phyloP scores from a whole-genome alignment of 2,797 vertebrate species.

The Okamejei kenojei region DNA sequence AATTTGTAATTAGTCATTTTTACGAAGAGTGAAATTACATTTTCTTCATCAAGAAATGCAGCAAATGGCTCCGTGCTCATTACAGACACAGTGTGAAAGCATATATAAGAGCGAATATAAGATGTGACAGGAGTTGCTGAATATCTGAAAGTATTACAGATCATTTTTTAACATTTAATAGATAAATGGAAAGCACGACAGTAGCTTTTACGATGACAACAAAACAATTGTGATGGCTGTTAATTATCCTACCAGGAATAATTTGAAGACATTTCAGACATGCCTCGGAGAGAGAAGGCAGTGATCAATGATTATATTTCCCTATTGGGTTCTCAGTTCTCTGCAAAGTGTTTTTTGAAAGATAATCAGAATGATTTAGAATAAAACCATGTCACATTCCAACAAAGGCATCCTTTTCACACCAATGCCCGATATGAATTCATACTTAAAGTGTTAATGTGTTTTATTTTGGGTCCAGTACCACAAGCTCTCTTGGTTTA shows the following conservation, averaged over 20 bases:
- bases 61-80: not conserved
- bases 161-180: slow-evolving; percentile 20
- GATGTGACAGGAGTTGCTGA: not conserved
- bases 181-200: slow-evolving; percentile 25
- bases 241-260: not conserved
- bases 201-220: slow-evolving; percentile 14
- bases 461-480: not conserved
- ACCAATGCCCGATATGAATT: not conserved
- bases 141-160: not conserved
- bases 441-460: not conserved
- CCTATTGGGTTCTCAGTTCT: not conserved
- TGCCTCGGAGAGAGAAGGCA: not conserved
- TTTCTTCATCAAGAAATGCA: not conserved
- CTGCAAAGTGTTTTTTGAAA: not conserved
- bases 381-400: not conserved
- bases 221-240: slow-evolving; percentile 7
- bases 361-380: slow-evolving; percentile 3
- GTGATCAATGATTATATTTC: not conserved
- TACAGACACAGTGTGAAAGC: not conserved
- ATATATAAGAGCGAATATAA: slow-evolving; percentile 14
- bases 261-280: not conserved
- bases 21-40: slow-evolving; percentile 17
- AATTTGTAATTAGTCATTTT: slow-evolving; percentile 11
- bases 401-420: not conserved
- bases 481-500: not conserved